Conservation (phyloP, 2,888 invertebrate species). For the Tetrapedia diversipes region DNA sequence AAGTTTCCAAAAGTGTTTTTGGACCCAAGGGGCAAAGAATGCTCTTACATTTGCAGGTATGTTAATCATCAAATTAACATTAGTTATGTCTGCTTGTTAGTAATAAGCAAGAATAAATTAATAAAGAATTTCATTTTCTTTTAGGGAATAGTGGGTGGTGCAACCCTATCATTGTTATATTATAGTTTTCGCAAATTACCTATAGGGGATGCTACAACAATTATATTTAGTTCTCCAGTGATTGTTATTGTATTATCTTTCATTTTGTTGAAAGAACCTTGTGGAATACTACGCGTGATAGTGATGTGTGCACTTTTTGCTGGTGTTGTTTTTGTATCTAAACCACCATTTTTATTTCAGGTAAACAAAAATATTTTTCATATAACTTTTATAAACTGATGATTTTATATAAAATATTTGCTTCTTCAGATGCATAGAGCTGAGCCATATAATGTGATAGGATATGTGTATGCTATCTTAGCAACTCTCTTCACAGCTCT, state of each 20-base stretch:
- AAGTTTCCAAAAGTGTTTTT: slow-evolving; percentile 75
- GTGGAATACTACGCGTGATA: slow-evolving; percentile 82
- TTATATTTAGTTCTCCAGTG: slow-evolving; percentile 84
- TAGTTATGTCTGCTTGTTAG: neutral
- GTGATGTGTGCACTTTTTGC: slow-evolving; percentile 82
- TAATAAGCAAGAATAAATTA: slow-evolving; percentile 8
- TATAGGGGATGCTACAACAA: slow-evolving; percentile 84
- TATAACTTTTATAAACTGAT: neutral
- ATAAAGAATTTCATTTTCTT: slow-evolving; percentile 27
- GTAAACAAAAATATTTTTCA: slow-evolving; percentile 60
- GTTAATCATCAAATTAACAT: neutral
- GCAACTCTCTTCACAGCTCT: slow-evolving; percentile 83
- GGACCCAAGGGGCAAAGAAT: slow-evolving; percentile 81
- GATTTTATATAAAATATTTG: slow-evolving; percentile 4
- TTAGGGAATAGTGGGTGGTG: slow-evolving; percentile 83
- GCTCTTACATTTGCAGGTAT: slow-evolving; percentile 81
- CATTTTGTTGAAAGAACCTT: slow-evolving; percentile 82
- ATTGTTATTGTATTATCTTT: slow-evolving; percentile 83
- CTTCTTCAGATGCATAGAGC: slow-evolving; percentile 70
- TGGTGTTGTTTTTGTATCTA: slow-evolving; percentile 82
- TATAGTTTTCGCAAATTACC: slow-evolving; percentile 83
- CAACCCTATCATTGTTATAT: slow-evolving; percentile 82
- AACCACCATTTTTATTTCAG: slow-evolving; percentile 83
- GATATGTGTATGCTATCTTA: slow-evolving; percentile 81
- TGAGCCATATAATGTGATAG: slow-evolving; percentile 80